Base-by-base conservation (phyloP, 2,888 invertebrate species). In the Sarcophaga rosellei region DNA sequence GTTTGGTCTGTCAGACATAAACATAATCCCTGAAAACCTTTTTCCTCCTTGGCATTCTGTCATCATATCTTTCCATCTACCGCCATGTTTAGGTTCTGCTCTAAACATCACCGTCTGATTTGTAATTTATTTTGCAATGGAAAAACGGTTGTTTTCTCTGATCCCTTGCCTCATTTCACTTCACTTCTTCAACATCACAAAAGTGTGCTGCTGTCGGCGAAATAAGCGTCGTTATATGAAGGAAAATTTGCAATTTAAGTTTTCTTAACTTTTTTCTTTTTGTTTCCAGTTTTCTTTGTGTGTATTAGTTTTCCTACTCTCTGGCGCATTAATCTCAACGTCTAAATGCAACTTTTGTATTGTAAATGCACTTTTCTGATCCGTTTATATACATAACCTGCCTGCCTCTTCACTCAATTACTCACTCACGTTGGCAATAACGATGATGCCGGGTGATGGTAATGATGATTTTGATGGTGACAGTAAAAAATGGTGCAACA, bases 171-270 rank as follows among this genome's bases (percentile, higher is more conserved):
- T 3, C 25, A 65, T 25, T 25, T 25, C 23, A 62, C 53, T 53
- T 70, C 70, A 25, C 53, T 35, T 15, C 47, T 63, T 62, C 35
- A 53, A 79, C 63, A 53, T 70, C 44, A 79, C 63, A 21, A 59
- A 79, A 79, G 25, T 57, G 35, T 20, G 57, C 72, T 65, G 35
- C 15, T 17, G 17, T 0, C 53, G 35, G 25, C 35, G 21, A 72
- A 70, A 79, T 72, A 72, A 79, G 65, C 44, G 23, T 68, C 23
- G 77, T 68, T 77, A 61, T 44, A 61, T 68, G n/a, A 17, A 45
- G 10, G 66, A 45, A 68, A 35, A 66, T 78, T 70, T 70, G 12
- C 53, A 53, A 53, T 53, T 53, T 53, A 53, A 53, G 17, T 15
- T 15, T 53, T 53, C 4, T 5, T 3, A 15, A 15, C 17, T 53